Base-by-base conservation (phyloP, 30 jellyfish, hydroid and myxozoan species). In the Aurelia coerulea region DNA sequence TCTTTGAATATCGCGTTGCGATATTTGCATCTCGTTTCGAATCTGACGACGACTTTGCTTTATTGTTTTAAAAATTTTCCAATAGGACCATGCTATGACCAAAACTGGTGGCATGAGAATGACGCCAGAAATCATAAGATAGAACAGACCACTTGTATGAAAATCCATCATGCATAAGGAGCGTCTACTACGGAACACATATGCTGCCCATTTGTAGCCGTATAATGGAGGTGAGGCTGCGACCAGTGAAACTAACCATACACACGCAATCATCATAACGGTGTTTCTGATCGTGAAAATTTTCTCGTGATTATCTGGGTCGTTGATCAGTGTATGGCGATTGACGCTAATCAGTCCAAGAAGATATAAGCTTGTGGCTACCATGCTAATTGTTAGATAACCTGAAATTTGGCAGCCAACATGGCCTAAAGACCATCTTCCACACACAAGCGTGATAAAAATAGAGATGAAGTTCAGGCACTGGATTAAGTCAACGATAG, bases 291-390 rank as follows among this genome's bases (percentile, higher is more conserved):
- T 35, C 19, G 94, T 50, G 75, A 85, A 85, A 13, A 73, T 17
- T 15, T 37, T 10, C 35, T 65, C 62, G 62, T 74, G 59, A 1
- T 42, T 58, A 16, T 62, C n/a, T 15, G 83, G 74, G 13, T 41
- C 13, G 18, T 77, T 49, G 76, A 77, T 62, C n/a, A 42, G 34
- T 46, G 33, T 29, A 65, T 23, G 76, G 2, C 94, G 87, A 65
- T 85, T 74, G 29, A 85, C 10, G 56, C 94, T 85, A 17, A 85
- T 85, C 76, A 85, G 82, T 14, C 72, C 83, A 7, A 85, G 94
- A 12, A 75, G 41, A 23, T 69, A 75, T 23, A 75, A 32, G 41
- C 94, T 85, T 35, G 79, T 67, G 37, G 81, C 33, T 17, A 85
- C 79, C 53, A 67, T 37, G 31, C 85, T 33, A 23, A 85, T 80